Conservation (phyloP, 2,797 vertebrate species). For the Poeciliopsis infans region DNA sequence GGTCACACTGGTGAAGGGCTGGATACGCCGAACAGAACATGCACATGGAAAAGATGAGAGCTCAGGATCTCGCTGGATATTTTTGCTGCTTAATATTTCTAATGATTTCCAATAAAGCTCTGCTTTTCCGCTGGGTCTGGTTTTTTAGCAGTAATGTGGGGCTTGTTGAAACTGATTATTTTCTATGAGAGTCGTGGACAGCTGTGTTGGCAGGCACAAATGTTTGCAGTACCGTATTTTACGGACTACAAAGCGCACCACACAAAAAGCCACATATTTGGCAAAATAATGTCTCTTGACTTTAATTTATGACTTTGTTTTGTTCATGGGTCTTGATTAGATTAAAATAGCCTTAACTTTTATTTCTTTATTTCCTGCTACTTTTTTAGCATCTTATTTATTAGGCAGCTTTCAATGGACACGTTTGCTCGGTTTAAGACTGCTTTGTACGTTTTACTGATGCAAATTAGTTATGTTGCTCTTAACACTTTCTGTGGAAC, state of each 20-base stretch:
- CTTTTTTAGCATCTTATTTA: background rate
- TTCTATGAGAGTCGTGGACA: background rate
- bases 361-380: background rate
- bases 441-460: background rate
- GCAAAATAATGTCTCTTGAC: background rate
- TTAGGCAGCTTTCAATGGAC: background rate
- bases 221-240: background rate
- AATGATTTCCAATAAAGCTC: background rate
- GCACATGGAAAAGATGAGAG: constrained; percentile 2
- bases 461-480: background rate
- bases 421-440: background rate
- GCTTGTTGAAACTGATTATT: background rate
- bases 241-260: no score
- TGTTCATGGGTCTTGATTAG: background rate
- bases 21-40: constrained; percentile 18
- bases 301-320: background rate
- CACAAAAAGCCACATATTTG: no score
- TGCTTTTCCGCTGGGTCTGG: background rate
- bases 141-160: background rate
- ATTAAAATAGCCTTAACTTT: background rate
- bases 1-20: constrained; percentile 36
- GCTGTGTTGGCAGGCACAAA: background rate
- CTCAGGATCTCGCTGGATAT: no score
- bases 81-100: background rate
- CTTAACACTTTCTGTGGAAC: background rate